These are phyloP conservation scores for Hesperia comma DNA, from an alignment of 2,888 invertebrate genomes.

Conservation along the genomic window DNA sequence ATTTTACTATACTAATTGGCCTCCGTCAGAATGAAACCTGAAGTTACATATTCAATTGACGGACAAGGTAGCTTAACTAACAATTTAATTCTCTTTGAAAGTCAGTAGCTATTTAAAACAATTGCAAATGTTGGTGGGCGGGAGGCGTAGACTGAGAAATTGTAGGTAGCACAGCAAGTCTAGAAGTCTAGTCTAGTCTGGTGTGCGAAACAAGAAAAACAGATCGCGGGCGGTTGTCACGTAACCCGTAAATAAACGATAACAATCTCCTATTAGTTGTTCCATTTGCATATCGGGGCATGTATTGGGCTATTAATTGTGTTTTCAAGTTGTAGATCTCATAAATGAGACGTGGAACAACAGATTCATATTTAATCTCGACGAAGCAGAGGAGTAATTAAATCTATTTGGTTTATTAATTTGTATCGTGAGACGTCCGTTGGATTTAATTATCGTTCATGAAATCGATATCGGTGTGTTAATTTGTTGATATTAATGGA, in stretches of 20 bases:
- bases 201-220: slow-evolving; percentile 31
- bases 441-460: slow-evolving; percentile 20
- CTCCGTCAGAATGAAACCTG: not conserved
- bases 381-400: not conserved
- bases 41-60: not conserved
- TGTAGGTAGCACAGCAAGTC: slow-evolving; percentile 32
- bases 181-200: slow-evolving; percentile 28
- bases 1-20: no score
- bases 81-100: slow-evolving; percentile 17
- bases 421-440: slow-evolving; percentile 13
- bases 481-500: slow-evolving; percentile 6
- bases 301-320: slow-evolving; percentile 49
- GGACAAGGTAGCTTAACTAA: not conserved
- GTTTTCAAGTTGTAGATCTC: slow-evolving; percentile 37
- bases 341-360: slow-evolving; percentile 34
- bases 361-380: slow-evolving; percentile 28
- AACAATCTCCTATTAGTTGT: slow-evolving; percentile 43
- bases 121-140: slow-evolving; percentile 33
- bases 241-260: slow-evolving; percentile 40
- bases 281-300: slow-evolving; percentile 41
- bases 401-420: slow-evolving; percentile 10
- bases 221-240: slow-evolving; percentile 31
- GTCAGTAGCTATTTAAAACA: slow-evolving; percentile 34
- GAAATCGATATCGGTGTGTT: slow-evolving; percentile 15
- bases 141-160: slow-evolving; percentile 37